Evolutionary conservation across 2,797 vertebrate species (phyloP).

Genomic region (Microchirus variegatus): DNA sequence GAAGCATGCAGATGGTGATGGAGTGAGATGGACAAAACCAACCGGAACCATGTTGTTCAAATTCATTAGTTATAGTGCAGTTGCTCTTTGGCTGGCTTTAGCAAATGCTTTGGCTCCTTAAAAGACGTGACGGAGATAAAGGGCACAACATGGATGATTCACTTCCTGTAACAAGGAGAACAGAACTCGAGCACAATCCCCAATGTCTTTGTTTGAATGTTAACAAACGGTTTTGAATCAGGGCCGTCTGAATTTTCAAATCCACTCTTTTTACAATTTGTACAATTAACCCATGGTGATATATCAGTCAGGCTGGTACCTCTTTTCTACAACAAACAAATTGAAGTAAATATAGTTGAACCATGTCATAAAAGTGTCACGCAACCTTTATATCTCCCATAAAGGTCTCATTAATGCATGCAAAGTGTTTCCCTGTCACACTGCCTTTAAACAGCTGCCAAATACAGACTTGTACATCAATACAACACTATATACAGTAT

Average conservation of each 20-base stretch:
- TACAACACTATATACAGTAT: constrained; percentile 17
- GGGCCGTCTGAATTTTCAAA: too few relatives aligned
- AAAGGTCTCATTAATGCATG: constrained; percentile 6
- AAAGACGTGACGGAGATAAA: constrained; percentile 43
- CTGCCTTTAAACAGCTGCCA: constrained; percentile 24
- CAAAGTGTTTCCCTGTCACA: constrained; percentile 29
- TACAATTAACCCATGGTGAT: too few relatives aligned
- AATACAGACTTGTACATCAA: constrained; percentile 35
- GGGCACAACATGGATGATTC: constrained; percentile 13
- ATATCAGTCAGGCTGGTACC: too few relatives aligned
- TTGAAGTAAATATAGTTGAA: constrained; percentile 10
- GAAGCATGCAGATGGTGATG: constrained; percentile 47
- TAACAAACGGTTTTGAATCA: neutral
- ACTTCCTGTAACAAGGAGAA: constrained; percentile 13
- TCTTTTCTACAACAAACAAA: neutral
- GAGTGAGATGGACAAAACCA: constrained; percentile 49
- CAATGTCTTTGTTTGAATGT: too few relatives aligned
- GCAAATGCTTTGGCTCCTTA: constrained; percentile 6
- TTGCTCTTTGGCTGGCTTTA: constrained; percentile 10
- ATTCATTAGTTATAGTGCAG: constrained; percentile 39
- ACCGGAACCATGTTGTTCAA: constrained; percentile 48
- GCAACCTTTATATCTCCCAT: constrained; percentile 17
- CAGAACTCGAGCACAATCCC: constrained; percentile 4
- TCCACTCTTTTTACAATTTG: too few relatives aligned
- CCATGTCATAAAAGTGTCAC: constrained; percentile 9